These are phyloP conservation scores for Callionymus lyra DNA, from an alignment of 2,113 vertebrate species.

Conservation along the genomic window DNA sequence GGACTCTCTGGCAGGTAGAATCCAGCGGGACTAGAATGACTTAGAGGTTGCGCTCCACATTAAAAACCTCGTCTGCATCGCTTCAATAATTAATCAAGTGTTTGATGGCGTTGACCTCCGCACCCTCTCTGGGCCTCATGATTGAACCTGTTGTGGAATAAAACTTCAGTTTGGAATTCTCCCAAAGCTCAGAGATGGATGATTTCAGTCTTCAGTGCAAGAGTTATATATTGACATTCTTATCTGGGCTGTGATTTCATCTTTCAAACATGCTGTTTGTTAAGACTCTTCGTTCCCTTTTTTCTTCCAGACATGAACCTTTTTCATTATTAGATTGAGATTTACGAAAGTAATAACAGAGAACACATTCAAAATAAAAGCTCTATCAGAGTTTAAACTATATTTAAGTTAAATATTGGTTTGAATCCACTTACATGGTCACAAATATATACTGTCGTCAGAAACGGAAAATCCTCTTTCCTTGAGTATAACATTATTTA, in stretches of 20 bases:
- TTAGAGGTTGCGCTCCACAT: neutral
- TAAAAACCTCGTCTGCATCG: slow-evolving; percentile 15
- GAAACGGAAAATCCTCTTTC: no score
- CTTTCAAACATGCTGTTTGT: slow-evolving; percentile 3
- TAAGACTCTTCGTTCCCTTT: slow-evolving; percentile 3
- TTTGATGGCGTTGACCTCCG: slow-evolving; percentile 52
- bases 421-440: no score
- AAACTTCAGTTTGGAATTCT: slow-evolving; percentile 33
- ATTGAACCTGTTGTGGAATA: slow-evolving; percentile 40
- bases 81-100: slow-evolving; percentile 37
- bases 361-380: no score
- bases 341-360: no score
- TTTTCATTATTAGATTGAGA: no score
- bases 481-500: no score
- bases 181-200: slow-evolving; percentile 7
- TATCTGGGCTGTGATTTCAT: slow-evolving; percentile 1
- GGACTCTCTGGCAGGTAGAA: slow-evolving; percentile 10
- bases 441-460: no score
- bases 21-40: slow-evolving; percentile 1
- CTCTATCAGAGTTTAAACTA: no score
- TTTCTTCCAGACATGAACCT: no score
- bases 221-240: slow-evolving; percentile 19
- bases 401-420: no score
- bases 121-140: slow-evolving; percentile 39
- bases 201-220: slow-evolving; percentile 6